Evolutionary conservation across 1,140 invertebrate species (phyloP).

Genomic region (Coptotermes formosanus): DNA sequence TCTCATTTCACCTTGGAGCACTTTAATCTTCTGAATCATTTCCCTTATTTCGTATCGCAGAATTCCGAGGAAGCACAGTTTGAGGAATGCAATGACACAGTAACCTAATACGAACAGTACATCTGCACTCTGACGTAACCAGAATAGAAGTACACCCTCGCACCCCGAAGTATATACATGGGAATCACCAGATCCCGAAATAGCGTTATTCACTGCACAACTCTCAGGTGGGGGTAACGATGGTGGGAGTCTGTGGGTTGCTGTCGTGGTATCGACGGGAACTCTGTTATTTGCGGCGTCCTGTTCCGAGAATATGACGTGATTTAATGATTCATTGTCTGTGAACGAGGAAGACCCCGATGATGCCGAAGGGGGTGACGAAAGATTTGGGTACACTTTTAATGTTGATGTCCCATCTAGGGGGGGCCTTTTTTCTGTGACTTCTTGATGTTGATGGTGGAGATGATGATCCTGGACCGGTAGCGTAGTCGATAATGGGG

Average conservation of each 20-base stretch:
- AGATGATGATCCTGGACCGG: not conserved
- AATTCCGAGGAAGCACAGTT: slow-evolving; percentile 86
- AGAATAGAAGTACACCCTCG: slow-evolving; percentile 64
- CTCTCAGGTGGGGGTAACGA: slow-evolving; percentile 22
- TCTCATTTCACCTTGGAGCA: slow-evolving; percentile 52
- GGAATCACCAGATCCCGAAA: slow-evolving; percentile 18
- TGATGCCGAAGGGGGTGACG: slow-evolving; percentile 13
- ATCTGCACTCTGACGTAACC: slow-evolving; percentile 75
- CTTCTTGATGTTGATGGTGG: not conserved
- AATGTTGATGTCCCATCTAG: not conserved
- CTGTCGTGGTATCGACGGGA: slow-evolving; percentile 29
- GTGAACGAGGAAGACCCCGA: slow-evolving; percentile 32
- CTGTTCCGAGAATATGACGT: slow-evolving; percentile 27
- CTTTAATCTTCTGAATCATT: slow-evolving; percentile 85
- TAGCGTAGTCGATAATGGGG: slow-evolving; percentile 56
- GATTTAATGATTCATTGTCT: not conserved
- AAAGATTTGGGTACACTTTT: not conserved
- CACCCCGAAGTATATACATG: slow-evolving; percentile 51
- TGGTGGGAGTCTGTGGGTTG: slow-evolving; percentile 26
- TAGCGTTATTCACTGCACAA: slow-evolving; percentile 27
- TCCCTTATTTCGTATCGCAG: slow-evolving; percentile 64
- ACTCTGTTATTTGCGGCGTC: slow-evolving; percentile 21
- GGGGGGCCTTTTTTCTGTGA: not conserved
- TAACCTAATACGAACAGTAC: slow-evolving; percentile 81
- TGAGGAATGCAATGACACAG: slow-evolving; percentile 86